These are phyloP conservation scores for Neosalanx taihuensis DNA, from an alignment of 2,797 vertebrate genomes.

Conservation along the genomic window DNA sequence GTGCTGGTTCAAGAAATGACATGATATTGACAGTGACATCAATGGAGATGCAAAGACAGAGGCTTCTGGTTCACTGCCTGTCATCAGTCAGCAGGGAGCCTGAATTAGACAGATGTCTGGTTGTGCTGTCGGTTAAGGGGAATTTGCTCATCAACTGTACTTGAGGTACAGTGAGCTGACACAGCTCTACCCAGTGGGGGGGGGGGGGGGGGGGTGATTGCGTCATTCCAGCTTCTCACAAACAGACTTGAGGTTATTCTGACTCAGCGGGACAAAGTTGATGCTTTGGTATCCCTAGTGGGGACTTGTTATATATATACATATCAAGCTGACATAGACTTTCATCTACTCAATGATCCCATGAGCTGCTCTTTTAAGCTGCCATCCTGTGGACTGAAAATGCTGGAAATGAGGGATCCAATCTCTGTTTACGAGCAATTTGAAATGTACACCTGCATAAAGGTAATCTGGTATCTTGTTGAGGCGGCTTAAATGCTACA, in stretches of 20 bases:
- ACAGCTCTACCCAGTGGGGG: not conserved
- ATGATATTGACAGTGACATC: constrained; percentile 18
- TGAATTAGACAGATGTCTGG: constrained; percentile 39
- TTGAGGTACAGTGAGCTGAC: constrained; percentile 51
- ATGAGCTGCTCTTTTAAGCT: constrained; percentile 8
- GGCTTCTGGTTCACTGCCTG: constrained; percentile 5
- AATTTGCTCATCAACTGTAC: constrained; percentile 36
- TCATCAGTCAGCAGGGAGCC: constrained; percentile 23
- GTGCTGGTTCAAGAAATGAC: constrained; percentile 8
- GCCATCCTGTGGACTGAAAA: not conserved
- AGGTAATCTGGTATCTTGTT: not conserved
- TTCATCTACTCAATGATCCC: constrained; percentile 1
- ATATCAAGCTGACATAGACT: constrained; percentile 8
- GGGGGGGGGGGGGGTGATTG: not conserved
- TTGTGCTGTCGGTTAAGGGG: constrained; percentile 28
- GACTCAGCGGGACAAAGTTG: not conserved
- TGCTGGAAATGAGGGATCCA: not conserved
- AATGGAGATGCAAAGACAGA: constrained; percentile 17
- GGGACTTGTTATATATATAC: not conserved
- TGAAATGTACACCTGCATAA: no score
- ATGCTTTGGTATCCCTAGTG: not conserved
- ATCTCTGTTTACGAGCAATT: not conserved
- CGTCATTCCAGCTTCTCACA: constrained; percentile 31
- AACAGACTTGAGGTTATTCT: constrained; percentile 1
- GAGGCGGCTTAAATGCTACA: not conserved